phyloP scores from a whole-genome alignment of 2,113 vertebrate species.

The Morone chrysops region DNA sequence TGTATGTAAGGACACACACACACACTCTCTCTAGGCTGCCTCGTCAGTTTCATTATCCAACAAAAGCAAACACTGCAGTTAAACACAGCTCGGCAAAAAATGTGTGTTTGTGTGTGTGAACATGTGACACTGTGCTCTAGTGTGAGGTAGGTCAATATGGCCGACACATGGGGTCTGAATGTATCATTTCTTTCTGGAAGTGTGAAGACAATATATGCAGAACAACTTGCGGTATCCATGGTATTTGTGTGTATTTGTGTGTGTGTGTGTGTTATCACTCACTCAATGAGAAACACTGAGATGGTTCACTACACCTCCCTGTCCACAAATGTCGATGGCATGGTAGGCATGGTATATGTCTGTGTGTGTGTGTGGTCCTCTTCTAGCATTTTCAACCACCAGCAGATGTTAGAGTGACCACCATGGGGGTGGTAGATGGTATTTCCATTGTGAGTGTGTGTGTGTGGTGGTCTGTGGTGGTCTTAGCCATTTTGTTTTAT shows the following conservation, averaged over 20 bases:
- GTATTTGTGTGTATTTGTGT: slow-evolving; percentile 29
- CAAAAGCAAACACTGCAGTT: slow-evolving; percentile 59
- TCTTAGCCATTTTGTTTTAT: no score
- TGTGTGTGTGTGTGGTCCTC: slow-evolving; percentile 75
- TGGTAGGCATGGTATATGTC: background rate
- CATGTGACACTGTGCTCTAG: background rate
- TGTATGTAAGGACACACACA: background rate
- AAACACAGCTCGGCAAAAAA: slow-evolving; percentile 20
- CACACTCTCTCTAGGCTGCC: background rate
- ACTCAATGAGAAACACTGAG: slow-evolving; percentile 11
- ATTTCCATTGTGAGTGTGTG: slow-evolving; percentile 58
- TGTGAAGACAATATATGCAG: slow-evolving; percentile 39
- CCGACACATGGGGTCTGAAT: slow-evolving; percentile 22
- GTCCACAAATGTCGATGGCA: slow-evolving; percentile 17
- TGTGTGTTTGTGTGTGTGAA: slow-evolving; percentile 19
- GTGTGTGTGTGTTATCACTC: slow-evolving; percentile 39
- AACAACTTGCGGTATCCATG: slow-evolving; percentile 12
- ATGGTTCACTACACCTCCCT: slow-evolving; percentile 32
- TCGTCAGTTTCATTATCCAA: slow-evolving; percentile 47
- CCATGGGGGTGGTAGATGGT: slow-evolving; percentile 53
- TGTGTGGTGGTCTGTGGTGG: background rate
- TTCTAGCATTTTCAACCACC: slow-evolving; percentile 54
- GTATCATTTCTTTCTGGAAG: slow-evolving; percentile 9
- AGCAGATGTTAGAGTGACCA: slow-evolving; percentile 78
- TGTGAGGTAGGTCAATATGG: slow-evolving; percentile 41